These are phyloP conservation scores for Micrastur ruficollis DNA, from an alignment of 2,797 vertebrate species.

Conservation along the genomic window DNA sequence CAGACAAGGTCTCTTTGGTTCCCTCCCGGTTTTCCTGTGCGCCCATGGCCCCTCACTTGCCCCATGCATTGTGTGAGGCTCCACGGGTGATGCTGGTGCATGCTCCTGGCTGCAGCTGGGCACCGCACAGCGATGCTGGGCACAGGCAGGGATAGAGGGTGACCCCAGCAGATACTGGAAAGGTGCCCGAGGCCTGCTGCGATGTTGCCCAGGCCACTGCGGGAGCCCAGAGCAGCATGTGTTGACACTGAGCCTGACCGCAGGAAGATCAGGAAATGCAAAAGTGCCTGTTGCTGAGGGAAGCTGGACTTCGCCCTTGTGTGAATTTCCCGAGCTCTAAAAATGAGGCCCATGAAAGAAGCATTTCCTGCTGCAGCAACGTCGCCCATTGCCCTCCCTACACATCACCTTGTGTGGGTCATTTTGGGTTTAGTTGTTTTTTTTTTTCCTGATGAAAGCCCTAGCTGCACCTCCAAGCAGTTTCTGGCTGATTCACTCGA, in stretches of 20 bases:
- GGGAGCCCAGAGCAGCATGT: neutral
- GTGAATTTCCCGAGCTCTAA: neutral
- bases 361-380: neutral
- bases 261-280: neutral
- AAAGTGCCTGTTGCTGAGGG: neutral
- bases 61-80: rapidly evolving
- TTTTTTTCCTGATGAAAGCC: neutral
- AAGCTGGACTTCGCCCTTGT: neutral
- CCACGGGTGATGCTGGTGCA: rapidly evolving
- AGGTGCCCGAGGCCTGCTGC: neutral
- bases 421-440: neutral
- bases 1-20: neutral
- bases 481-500: neutral
- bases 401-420: neutral
- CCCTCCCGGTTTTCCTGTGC: rapidly evolving
- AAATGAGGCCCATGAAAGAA: rapidly evolving
- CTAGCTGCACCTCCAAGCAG: neutral
- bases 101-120: neutral
- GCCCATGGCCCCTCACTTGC: neutral
- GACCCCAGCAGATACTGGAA: neutral
- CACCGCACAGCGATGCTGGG: rapidly evolving
- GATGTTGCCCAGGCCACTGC: rapidly evolving
- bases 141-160: neutral
- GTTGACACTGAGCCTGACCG: neutral
- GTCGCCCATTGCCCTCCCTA: neutral